Evolutionary conservation across 2,797 vertebrate genomes (phyloP).

Genomic region (Micromesistius poutassou): DNA sequence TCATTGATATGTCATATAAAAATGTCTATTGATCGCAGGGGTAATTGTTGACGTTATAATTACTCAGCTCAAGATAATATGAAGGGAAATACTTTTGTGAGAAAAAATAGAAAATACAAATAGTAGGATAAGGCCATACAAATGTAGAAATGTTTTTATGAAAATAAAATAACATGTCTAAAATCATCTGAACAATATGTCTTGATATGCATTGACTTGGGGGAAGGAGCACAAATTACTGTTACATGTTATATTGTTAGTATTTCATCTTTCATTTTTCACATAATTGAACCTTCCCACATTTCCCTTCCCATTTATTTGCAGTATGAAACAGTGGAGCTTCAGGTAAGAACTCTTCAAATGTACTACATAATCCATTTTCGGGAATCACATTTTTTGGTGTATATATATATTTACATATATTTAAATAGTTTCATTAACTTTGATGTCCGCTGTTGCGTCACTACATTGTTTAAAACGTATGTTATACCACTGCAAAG

Average conservation of each 20-base stretch:
- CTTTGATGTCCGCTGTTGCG: background rate
- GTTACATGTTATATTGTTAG: background rate
- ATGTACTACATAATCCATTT: background rate
- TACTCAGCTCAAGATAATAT: too few relatives aligned
- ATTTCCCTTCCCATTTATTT: constrained; percentile 31
- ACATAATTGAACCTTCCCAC: background rate
- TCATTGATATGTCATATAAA: too few relatives aligned
- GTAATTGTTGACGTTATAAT: too few relatives aligned
- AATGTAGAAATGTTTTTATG: too few relatives aligned
- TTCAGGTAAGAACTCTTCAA: constrained; percentile 55
- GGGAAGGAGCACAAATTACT: background rate
- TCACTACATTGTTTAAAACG: background rate
- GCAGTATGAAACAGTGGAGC: constrained; percentile 63
- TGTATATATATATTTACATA: background rate
- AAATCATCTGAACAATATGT: too few relatives aligned
- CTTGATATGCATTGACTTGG: too few relatives aligned
- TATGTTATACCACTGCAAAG: background rate
- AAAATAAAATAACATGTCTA: too few relatives aligned
- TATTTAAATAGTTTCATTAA: background rate
- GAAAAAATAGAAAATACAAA: too few relatives aligned
- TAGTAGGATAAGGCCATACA: too few relatives aligned
- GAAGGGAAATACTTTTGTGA: too few relatives aligned
- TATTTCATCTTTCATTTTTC: background rate
- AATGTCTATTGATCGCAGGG: too few relatives aligned
- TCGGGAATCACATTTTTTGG: background rate